Conservation (phyloP, 2,888 invertebrate genomes). For the Drosophila nigricruria region DNA sequence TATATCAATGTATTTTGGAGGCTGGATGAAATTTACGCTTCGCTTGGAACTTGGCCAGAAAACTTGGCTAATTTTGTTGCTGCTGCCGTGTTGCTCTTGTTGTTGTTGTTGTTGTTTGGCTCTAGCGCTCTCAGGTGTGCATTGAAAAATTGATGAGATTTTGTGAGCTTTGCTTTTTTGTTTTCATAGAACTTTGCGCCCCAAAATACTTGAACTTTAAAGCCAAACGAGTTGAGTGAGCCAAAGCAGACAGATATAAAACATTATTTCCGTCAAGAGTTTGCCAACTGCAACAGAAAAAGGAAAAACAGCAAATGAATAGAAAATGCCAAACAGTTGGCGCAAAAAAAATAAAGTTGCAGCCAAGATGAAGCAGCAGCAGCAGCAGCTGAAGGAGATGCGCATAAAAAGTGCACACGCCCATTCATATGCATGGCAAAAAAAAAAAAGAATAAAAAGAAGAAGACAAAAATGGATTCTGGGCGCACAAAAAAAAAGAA, state of each 20-base stretch:
- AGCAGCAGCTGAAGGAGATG: slow-evolving; percentile 8
- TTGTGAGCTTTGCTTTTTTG: slow-evolving; percentile 43
- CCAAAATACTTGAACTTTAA: slow-evolving; percentile 64
- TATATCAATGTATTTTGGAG: slow-evolving; percentile 59
- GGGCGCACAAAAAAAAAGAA: not conserved
- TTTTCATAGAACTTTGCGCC: slow-evolving; percentile 29
- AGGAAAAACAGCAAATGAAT: slow-evolving; percentile 1
- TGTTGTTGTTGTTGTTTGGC: slow-evolving; percentile 6
- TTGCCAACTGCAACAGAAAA: slow-evolving; percentile 25
- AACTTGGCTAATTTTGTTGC: slow-evolving; percentile 72
- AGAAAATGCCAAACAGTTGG: slow-evolving; percentile 30
- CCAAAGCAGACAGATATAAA: slow-evolving; percentile 29
- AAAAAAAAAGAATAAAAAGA: not conserved
- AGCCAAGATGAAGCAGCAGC: not conserved
- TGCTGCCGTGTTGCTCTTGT: slow-evolving; percentile 6
- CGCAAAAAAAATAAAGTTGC: slow-evolving; percentile 25
- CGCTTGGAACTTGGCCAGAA: slow-evolving; percentile 55
- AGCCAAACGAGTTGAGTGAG: slow-evolving; percentile 38
- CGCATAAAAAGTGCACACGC: slow-evolving; percentile 8
- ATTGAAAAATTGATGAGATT: slow-evolving; percentile 77
- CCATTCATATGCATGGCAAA: slow-evolving; percentile 48
- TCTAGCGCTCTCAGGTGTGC: slow-evolving; percentile 57
- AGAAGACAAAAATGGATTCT: not conserved
- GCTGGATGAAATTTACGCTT: slow-evolving; percentile 60
- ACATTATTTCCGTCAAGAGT: slow-evolving; percentile 34